Conservation (phyloP, 2,113 vertebrate species). For the Tragelaphus imberbis region DNA sequence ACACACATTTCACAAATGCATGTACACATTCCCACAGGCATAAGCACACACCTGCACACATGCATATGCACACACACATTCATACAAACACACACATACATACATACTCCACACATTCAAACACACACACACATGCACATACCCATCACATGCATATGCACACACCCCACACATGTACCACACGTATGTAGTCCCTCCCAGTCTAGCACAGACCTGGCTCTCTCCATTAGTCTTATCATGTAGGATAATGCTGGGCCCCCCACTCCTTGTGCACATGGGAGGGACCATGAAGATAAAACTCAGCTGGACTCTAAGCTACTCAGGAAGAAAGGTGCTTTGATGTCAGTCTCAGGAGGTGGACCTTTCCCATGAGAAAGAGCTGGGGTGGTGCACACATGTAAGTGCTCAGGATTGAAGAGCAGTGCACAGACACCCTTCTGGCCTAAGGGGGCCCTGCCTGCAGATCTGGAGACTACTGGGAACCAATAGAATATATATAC, state of each 20-base stretch:
- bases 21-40: background rate
- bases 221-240: background rate
- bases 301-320: background rate
- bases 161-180: background rate
- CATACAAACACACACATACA: background rate
- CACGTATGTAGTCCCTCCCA: background rate
- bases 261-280: background rate
- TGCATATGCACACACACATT: background rate
- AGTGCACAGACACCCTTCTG: fast-evolving
- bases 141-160: background rate
- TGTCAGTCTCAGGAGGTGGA: background rate
- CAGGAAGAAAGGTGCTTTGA: background rate
- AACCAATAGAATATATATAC: background rate
- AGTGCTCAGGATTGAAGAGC: no score
- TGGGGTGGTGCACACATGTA: fast-evolving
- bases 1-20: background rate
- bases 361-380: background rate
- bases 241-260: background rate
- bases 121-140: background rate
- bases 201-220: background rate
- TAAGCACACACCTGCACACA: background rate
- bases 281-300: background rate
- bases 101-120: background rate
- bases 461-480: background rate
- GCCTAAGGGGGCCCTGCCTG: background rate